Conservation (phyloP, 2,888 invertebrate species). For the Melieria omissa region DNA sequence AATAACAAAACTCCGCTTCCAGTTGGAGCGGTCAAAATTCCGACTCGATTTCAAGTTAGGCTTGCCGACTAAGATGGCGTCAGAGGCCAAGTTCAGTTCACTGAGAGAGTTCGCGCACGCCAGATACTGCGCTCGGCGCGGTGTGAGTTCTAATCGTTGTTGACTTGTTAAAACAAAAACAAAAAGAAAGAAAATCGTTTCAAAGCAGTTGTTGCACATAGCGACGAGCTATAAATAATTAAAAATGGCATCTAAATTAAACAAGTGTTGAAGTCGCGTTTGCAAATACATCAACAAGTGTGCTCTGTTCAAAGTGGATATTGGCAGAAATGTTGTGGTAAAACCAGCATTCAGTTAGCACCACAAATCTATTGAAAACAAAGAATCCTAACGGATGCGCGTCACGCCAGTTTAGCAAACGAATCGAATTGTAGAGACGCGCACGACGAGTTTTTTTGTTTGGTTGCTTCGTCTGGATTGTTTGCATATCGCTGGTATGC, state of each 20-base stretch:
- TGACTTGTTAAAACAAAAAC: neutral
- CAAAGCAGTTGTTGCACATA: neutral
- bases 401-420: neutral
- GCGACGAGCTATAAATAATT: neutral
- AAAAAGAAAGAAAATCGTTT: neutral
- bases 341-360: no score
- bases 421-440: neutral
- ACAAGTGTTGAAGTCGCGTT: no score
- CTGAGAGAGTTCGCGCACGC: conserved; percentile 62
- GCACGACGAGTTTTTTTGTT: conserved; percentile 2
- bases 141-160: conserved; percentile 38
- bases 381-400: neutral
- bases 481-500: conserved; percentile 18
- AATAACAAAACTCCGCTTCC: conserved; percentile 8
- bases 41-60: conserved; percentile 33
- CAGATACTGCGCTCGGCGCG: conserved; percentile 60
- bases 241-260: no score
- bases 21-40: neutral
- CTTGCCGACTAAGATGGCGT: conserved; percentile 64
- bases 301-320: no score
- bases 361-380: neutral
- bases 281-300: neutral
- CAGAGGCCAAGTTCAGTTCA: conserved; percentile 63
- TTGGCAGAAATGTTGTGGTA: no score
- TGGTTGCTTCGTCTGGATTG: conserved; percentile 5